Percentiles rank a stretch among this genome's conserved stretches.
These are phyloP conservation scores for Takifugu flavidus DNA, from an alignment of 2,113 vertebrate genomes.

Conservation along the genomic window DNA sequence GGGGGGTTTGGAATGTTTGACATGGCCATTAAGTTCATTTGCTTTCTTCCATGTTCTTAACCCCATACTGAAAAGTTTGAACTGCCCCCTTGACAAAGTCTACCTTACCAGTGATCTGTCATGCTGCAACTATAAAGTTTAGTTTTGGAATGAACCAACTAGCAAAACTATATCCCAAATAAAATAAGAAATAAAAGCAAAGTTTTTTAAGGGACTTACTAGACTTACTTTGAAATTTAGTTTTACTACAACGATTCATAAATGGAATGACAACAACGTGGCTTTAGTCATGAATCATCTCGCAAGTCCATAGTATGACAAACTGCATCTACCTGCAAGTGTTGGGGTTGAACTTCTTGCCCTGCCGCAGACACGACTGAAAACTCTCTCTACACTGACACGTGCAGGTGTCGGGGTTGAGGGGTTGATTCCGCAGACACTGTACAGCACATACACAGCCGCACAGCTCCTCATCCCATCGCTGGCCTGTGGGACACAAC, in stretches of 20 bases:
- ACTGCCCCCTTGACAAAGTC: neutral
- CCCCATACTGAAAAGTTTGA: neutral
- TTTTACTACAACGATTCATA: no score
- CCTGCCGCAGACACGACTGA: constrained; percentile 68
- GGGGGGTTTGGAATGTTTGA: constrained; percentile 43
- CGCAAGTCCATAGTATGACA: no score
- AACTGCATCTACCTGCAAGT: constrained; percentile 67
- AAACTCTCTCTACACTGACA: constrained; percentile 72
- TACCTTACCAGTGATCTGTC: neutral
- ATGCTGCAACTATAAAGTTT: no score
- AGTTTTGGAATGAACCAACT: no score
- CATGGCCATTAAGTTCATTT: constrained; percentile 32
- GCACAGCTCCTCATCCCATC: constrained; percentile 71
- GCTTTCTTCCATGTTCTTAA: constrained; percentile 3
- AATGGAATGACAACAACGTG: no score
- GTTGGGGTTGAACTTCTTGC: constrained; percentile 68
- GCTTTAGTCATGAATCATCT: no score
- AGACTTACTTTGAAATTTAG: no score
- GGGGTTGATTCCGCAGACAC: constrained; percentile 69
- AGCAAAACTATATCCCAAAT: no score
- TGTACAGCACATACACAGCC: constrained; percentile 65
- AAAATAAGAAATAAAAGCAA: no score
- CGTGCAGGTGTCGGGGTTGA: constrained; percentile 72
- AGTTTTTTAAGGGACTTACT: no score
- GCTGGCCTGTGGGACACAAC: constrained; percentile 64